Evolutionary conservation across 2,113 vertebrate species (phyloP), one percentile per base, ranked within the genome.

Genomic region (Megaceryle maxima): DNA sequence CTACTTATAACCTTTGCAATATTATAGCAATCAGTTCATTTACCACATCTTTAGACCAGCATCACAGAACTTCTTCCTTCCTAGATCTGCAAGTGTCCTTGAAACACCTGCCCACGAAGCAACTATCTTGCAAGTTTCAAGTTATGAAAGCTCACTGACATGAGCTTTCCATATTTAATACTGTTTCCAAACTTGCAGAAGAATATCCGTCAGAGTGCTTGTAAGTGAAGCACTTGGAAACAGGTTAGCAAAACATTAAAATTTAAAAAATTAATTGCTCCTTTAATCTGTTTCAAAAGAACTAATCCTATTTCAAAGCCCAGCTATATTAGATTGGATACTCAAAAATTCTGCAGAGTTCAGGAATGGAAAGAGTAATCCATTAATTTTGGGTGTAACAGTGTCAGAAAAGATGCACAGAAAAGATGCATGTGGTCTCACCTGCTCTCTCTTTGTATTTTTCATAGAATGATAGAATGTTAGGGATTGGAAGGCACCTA

Each of bases 11-110:
- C 5, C 20, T 75, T 84, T 81, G 64, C 22, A 87, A 59, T 29
- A 63, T 12, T 29, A 26, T 0, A 73, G 57, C 37, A 33, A 44
- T 37, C 1, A 0, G 19, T 29, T 2, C 0, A 66, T 73, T 63
- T 57, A 67, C 28, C 21, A 10, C 28, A 80, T 21, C 44, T 75
- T 91, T 28, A 89, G 8, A 84, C 19, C 10, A 50, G 28, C 33
- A 70, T 20, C 41, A 25, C 63, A 62, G 24, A 77, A 83, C 31
- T 44, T 26, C 11, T 48, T 25, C 55, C 13, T 76, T 66, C 70
- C n/a, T 41, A 29, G 22, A 70, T 87, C 75, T 90, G 17, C 3
- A 41, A 89, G 33, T 11, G 20, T 66, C 48, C 66, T 89, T 84
- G 51, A 74, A 91, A 87, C 25, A 70, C 17, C 11, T 46, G n/a